phyloP scores from a whole-genome alignment of 2,888 invertebrate species.

The Boloria selene region DNA sequence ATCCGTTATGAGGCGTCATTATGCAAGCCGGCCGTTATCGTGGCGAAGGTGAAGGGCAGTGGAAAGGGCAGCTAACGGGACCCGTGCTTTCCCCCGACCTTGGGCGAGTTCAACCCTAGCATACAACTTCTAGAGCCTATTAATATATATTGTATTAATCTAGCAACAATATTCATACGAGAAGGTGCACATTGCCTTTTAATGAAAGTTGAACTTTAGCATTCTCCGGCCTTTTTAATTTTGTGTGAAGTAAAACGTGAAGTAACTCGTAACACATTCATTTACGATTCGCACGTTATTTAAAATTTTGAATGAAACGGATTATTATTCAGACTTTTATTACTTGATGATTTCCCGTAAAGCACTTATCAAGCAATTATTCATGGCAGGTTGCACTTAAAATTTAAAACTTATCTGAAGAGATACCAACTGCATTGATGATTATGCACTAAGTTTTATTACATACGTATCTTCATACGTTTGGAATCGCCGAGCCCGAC shows the following conservation, averaged over 20 bases:
- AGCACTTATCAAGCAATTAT: slow-evolving; percentile 21
- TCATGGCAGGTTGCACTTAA: slow-evolving; percentile 18
- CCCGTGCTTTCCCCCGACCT: slow-evolving; percentile 28
- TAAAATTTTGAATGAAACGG: background rate
- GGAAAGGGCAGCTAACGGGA: slow-evolving; percentile 40
- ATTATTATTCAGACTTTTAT: slow-evolving; percentile 1
- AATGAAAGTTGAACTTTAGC: no score
- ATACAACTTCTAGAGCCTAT: background rate
- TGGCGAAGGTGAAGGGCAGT: slow-evolving; percentile 29
- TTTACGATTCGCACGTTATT: slow-evolving; percentile 15
- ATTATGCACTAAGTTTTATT: slow-evolving; percentile 29
- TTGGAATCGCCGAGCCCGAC: background rate
- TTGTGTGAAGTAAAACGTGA: background rate
- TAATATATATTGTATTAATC: background rate
- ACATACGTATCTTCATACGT: slow-evolving; percentile 1
- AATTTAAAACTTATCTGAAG: slow-evolving; percentile 19
- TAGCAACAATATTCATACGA: background rate
- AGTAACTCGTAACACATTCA: background rate
- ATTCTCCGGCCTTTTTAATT: no score
- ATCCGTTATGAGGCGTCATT: background rate
- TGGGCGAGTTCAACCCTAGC: slow-evolving; percentile 23
- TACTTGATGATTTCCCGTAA: slow-evolving; percentile 7
- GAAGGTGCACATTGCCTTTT: no score
- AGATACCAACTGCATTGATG: slow-evolving; percentile 20
- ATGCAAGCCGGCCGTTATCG: slow-evolving; percentile 20